Base-by-base conservation (phyloP, 2,888 invertebrate species). In the Tachina fera region DNA sequence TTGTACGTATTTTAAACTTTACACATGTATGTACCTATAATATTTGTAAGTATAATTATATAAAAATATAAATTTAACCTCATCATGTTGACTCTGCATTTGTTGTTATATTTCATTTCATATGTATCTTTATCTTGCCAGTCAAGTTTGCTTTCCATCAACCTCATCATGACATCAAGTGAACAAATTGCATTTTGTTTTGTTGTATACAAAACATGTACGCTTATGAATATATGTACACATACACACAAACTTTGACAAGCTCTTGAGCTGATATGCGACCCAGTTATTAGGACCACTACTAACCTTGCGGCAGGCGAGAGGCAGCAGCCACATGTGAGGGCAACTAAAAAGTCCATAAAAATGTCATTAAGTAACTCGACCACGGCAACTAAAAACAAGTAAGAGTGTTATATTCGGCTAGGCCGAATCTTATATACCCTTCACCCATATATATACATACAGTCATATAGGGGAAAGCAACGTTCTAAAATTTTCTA, bases 351-450 rank as follows among this genome's bases (percentile, higher is more conserved):
- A 51, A 72, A 31, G 14, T 67, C 58, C 11, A 56, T 58, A 58
- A 56, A 65, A 80, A 80, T 58, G 43, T 67, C 65, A 65, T 65
- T 67, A 80, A 72, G 65, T n/a, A 72, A 67, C 65, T 65, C 43
- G 65, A 79, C 72, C 80, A 58, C 65, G 11, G 56, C 80, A 58
- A 65, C 49, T 65, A 51, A 22, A 70, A 39, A 31, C 31, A 31
- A 31, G 31, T 31, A 31, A 31, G 6, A 31, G 31, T 31, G 6
- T 1, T 31, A 6, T 6, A 31, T 31, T 31, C 31, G 31, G 6
- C 6, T 6, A 6, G 0, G 31, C 6, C 0, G 31, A 31, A 31
- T 31, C 31, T 31, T 31, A 31, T 31, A 31, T 31, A 31, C 31
- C 31, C 31, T 31, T 31, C 6, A 31, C 31, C 6, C 6, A 31